Percentiles rank a stretch among this genome's conserved stretches.
These are phyloP conservation scores for Danio choprae DNA, from an alignment of 2,797 vertebrate genomes.

Conservation along the genomic window DNA sequence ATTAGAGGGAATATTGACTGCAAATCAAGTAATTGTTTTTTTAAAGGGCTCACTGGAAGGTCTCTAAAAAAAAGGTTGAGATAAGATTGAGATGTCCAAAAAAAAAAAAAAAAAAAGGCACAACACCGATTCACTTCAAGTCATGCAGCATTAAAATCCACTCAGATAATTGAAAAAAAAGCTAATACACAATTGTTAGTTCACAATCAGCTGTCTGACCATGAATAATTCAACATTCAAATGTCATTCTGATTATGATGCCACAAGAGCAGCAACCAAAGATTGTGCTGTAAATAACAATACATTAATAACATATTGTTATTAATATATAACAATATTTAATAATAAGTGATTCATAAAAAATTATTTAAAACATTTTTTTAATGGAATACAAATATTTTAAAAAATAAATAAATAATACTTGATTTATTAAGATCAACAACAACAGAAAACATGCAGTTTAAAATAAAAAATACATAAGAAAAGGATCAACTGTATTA, in stretches of 20 bases:
- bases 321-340: too few species aligned
- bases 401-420: too few species aligned
- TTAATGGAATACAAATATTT: too few species aligned
- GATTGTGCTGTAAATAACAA: neutral
- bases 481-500: too few species aligned
- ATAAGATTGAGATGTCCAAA: conserved; percentile 11
- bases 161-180: neutral
- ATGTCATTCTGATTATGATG: neutral
- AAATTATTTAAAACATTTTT: too few species aligned
- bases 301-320: too few species aligned
- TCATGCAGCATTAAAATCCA: neutral
- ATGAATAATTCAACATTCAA: neutral
- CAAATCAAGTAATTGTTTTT: conserved; percentile 34
- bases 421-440: too few species aligned
- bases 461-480: too few species aligned
- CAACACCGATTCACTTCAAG: neutral
- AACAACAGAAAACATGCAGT: too few species aligned
- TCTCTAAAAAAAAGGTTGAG: conserved; percentile 15
- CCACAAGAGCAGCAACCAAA: neutral
- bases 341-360: too few species aligned
- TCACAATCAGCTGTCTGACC: neutral
- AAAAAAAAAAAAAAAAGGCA: neutral
- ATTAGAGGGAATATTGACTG: conserved; percentile 23
- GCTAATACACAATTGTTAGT: neutral
- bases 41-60: conserved; percentile 16